Conservation (phyloP, 2,113 vertebrate species). For the Anthoscopus minutus region DNA sequence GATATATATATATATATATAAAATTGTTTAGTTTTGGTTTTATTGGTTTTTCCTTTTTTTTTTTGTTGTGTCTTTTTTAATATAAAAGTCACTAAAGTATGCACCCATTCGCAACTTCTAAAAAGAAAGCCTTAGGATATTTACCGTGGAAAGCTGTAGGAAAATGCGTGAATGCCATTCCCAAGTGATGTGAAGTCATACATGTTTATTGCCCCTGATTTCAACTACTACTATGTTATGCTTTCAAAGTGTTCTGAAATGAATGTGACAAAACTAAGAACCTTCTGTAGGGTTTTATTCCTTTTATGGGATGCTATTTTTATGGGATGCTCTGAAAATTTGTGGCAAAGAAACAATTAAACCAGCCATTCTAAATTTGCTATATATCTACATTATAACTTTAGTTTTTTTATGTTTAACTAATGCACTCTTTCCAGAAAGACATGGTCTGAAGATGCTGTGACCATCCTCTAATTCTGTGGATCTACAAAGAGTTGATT, state of each 20-base stretch:
- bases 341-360: not conserved
- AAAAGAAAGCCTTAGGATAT: not conserved
- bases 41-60: no score
- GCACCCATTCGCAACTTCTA: not conserved
- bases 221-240: constrained; percentile 8
- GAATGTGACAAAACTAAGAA: constrained; percentile 22
- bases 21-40: not conserved
- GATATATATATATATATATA: no score
- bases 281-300: not conserved
- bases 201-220: constrained; percentile 36
- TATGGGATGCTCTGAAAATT: not conserved
- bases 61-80: not conserved
- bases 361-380: not conserved
- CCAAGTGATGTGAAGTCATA: constrained; percentile 22
- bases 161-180: constrained; percentile 23
- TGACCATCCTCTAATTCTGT: not conserved
- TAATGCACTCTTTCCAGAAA: not conserved
- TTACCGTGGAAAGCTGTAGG: not conserved
- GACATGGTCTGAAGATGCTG: not conserved
- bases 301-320: not conserved
- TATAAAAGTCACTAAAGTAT: not conserved
- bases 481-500: not conserved
- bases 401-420: not conserved
- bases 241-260: constrained; percentile 22
- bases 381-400: not conserved